Percentiles rank a stretch among this genome's conserved stretches.
Evolutionary conservation across 2,113 vertebrate genomes (phyloP).

Genomic region (Pedetes capensis): DNA sequence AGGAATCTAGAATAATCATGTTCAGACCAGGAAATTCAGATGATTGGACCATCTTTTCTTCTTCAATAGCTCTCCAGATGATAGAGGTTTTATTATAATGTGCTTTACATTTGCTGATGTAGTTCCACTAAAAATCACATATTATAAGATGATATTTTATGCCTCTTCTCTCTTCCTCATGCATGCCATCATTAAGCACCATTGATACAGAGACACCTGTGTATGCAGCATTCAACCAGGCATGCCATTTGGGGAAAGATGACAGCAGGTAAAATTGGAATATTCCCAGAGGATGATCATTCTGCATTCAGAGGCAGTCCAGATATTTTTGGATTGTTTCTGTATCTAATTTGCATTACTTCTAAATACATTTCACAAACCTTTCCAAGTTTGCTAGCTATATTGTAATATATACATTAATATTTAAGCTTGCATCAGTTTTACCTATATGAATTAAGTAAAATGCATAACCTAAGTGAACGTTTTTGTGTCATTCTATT

Average conservation of each 20-base stretch:
- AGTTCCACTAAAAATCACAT: slow-evolving; percentile 12
- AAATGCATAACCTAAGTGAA: slow-evolving; percentile 41
- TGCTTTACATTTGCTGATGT: slow-evolving; percentile 49
- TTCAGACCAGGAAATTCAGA: background rate
- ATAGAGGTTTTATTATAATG: slow-evolving; percentile 38
- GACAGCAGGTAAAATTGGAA: slow-evolving; percentile 68
- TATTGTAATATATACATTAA: slow-evolving; percentile 51
- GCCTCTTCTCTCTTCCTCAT: background rate
- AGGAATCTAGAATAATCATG: background rate
- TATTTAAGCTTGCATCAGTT: slow-evolving; percentile 50
- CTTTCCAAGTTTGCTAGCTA: slow-evolving; percentile 49
- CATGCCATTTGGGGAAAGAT: slow-evolving; percentile 35
- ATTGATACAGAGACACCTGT: slow-evolving; percentile 63
- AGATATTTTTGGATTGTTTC: slow-evolving; percentile 3
- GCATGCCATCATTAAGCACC: slow-evolving; percentile 41
- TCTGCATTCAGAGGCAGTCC: slow-evolving; percentile 43
- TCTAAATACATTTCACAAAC: slow-evolving; percentile 59
- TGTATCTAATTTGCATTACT: slow-evolving; percentile 54
- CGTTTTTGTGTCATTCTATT: background rate
- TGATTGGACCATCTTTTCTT: background rate
- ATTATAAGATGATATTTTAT: slow-evolving; percentile 18
- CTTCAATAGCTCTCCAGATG: slow-evolving; percentile 16
- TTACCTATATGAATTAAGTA: slow-evolving; percentile 48
- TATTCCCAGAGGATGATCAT: slow-evolving; percentile 49
- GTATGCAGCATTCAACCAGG: slow-evolving; percentile 41